Evolutionary conservation across 2,888 invertebrate species (phyloP).

Genomic region (Mesochorus sp.): DNA sequence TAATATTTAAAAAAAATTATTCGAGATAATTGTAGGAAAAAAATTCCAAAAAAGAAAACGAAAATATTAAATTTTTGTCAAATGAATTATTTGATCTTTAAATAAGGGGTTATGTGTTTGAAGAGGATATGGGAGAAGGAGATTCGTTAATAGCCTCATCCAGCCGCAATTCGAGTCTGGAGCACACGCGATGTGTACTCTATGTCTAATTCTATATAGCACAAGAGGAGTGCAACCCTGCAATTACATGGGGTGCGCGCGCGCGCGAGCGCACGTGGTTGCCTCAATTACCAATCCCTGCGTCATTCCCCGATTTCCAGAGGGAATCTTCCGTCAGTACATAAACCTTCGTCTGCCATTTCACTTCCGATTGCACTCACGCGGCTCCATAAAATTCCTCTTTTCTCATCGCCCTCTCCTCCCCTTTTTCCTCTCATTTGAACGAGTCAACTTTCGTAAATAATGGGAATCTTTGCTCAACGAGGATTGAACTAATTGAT

Average conservation of each 20-base stretch:
- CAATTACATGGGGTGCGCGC: no score
- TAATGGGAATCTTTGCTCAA: constrained; percentile 5
- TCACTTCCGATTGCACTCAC: constrained; percentile 36
- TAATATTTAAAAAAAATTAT: no score
- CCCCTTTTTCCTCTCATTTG: neutral
- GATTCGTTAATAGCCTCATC: constrained; percentile 31
- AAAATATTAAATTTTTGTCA: no score
- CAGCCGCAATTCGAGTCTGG: constrained; percentile 26
- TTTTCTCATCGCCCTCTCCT: neutral
- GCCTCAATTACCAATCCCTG: constrained; percentile 38
- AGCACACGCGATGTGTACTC: neutral
- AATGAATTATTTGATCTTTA: no score
- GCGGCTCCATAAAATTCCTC: neutral
- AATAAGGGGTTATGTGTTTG: no score
- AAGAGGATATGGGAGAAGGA: neutral
- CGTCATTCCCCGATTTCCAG: neutral
- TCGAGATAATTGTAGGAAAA: no score
- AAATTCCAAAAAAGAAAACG: no score
- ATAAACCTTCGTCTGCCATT: constrained; percentile 6
- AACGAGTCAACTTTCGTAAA: neutral
- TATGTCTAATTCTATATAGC: constrained; percentile 15
- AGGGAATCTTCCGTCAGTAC: neutral
- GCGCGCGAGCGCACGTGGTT: no score
- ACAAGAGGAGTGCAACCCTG: constrained; percentile 5
- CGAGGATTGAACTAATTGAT: neutral